Percentiles rank a stretch among this genome's conserved stretches.
These are phyloP conservation scores for Sebastes dallii DNA, from an alignment of 2,797 vertebrate genomes.

Conservation along the genomic window DNA sequence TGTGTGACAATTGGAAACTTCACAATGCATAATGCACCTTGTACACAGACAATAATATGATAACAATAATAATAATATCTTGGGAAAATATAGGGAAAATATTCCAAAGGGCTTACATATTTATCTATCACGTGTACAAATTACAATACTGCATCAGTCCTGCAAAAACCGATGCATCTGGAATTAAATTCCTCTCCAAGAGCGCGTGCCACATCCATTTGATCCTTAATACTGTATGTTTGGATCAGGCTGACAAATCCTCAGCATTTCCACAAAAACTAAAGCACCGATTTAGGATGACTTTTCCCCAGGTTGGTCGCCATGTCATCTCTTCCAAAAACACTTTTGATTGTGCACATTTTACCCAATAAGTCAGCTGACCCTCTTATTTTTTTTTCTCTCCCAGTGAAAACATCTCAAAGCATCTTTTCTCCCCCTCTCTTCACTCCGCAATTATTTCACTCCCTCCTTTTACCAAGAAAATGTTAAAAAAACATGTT, in stretches of 20 bases:
- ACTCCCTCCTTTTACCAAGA: too few species aligned
- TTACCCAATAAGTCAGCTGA: neutral
- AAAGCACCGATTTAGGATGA: constrained; percentile 45
- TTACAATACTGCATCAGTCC: neutral
- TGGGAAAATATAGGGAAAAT: too few species aligned
- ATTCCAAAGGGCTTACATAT: neutral
- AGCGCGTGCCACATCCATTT: constrained; percentile 53
- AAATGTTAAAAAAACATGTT: too few species aligned
- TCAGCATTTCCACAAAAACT: constrained; percentile 52
- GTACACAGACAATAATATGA: neutral
- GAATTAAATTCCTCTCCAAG: constrained; percentile 55
- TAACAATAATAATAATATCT: neutral
- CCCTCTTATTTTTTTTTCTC: too few species aligned
- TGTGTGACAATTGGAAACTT: constrained; percentile 22
- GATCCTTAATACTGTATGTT: constrained; percentile 63
- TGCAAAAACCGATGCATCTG: constrained; percentile 50
- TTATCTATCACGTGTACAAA: constrained; percentile 16
- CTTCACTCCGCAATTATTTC: too few species aligned
- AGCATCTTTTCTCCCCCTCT: too few species aligned
- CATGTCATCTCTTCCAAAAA: constrained; percentile 8
- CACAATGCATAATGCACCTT: neutral
- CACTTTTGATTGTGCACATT: constrained; percentile 32
- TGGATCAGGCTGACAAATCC: constrained; percentile 70
- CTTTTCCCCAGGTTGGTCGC: constrained; percentile 17
- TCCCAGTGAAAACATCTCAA: too few species aligned